Evolutionary conservation across 2,113 vertebrate species (phyloP).

Genomic region (Heloderma charlesbogerti): DNA sequence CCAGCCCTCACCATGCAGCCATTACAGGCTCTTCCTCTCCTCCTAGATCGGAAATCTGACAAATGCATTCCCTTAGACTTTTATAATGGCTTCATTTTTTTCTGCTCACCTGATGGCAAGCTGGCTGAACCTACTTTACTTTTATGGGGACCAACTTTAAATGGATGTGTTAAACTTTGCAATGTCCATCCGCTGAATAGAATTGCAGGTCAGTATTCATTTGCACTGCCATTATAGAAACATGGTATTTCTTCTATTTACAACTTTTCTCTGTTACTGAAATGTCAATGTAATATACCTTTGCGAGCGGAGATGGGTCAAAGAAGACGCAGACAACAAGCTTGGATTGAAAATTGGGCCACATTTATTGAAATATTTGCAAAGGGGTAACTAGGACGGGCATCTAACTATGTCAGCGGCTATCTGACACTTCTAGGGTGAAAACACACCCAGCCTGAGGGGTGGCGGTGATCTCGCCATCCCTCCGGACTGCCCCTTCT

Average conservation of each 20-base stretch:
- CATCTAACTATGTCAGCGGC: no score
- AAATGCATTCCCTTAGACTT: background rate
- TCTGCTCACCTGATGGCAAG: background rate
- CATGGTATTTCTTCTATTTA: background rate
- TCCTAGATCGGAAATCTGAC: background rate
- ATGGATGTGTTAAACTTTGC: background rate
- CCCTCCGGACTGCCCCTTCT: no score
- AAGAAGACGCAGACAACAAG: no score
- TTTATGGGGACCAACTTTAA: background rate
- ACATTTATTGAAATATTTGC: no score
- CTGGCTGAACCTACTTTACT: background rate
- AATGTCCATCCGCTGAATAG: background rate
- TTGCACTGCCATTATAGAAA: background rate
- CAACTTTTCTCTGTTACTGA: background rate
- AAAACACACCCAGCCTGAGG: no score
- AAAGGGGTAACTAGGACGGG: no score
- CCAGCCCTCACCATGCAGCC: background rate
- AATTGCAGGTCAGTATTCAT: background rate
- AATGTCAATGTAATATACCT: no score
- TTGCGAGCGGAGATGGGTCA: no score
- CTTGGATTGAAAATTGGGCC: no score
- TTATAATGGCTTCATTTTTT: constrained; percentile 8
- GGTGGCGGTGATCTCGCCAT: no score
- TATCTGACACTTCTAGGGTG: no score
- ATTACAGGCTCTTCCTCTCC: background rate